Percentiles rank a stretch among this genome's conserved stretches.
Conservation (phyloP, 2,113 vertebrate species). For the Tricholaema leucomelas region DNA sequence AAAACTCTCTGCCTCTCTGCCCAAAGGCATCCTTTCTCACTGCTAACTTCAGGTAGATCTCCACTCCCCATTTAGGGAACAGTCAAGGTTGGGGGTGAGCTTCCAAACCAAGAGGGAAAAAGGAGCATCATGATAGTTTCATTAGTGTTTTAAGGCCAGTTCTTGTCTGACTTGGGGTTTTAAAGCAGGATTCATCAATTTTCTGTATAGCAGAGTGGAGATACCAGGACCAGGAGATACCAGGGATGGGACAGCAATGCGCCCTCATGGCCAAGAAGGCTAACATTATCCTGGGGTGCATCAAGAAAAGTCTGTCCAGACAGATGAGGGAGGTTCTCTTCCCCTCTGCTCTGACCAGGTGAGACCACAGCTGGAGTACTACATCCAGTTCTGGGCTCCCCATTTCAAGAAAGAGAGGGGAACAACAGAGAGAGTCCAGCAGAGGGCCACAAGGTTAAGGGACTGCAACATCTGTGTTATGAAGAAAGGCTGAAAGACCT, state of each 20-base stretch:
- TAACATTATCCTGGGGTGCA: too few species aligned
- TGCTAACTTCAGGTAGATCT: not conserved
- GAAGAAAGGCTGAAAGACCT: too few species aligned
- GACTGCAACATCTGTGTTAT: too few species aligned
- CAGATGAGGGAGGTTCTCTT: too few species aligned
- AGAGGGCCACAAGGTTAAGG: too few species aligned
- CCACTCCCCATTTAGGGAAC: not conserved
- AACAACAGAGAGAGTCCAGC: too few species aligned
- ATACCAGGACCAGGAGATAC: not conserved
- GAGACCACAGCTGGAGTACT: too few species aligned
- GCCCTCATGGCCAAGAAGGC: too few species aligned
- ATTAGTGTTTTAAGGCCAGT: not conserved
- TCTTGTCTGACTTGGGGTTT: not conserved
- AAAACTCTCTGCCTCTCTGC: not conserved
- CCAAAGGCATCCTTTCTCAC: not conserved
- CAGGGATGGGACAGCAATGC: not conserved
- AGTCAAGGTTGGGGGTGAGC: not conserved
- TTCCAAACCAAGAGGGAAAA: not conserved
- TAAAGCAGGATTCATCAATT: not conserved
- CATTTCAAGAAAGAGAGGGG: too few species aligned
- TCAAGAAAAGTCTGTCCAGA: too few species aligned
- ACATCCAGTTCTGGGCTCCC: too few species aligned
- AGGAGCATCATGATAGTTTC: not conserved
- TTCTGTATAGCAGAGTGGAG: not conserved
- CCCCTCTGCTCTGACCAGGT: too few species aligned